Evolutionary conservation across 2,888 invertebrate species (phyloP).

Genomic region (Argyresthia goedartella): DNA sequence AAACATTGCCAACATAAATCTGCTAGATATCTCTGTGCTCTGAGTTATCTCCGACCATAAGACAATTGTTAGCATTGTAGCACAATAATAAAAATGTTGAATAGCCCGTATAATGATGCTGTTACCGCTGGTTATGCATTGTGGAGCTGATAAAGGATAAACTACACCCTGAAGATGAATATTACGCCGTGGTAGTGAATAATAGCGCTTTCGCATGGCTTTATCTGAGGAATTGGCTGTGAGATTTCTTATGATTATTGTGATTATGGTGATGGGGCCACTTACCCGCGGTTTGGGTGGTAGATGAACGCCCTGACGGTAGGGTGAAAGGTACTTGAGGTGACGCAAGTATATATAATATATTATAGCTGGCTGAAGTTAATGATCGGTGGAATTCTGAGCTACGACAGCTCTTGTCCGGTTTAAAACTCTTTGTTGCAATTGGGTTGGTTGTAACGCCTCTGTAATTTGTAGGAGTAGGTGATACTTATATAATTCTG

Average conservation of each 20-base stretch:
- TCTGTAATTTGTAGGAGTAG: too few species aligned
- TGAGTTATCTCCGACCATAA: conserved; percentile 62
- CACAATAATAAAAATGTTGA: conserved; percentile 72
- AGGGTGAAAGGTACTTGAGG: too few species aligned
- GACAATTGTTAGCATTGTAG: conserved; percentile 53
- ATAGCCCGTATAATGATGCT: conserved; percentile 68
- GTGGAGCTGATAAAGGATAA: conserved; percentile 66
- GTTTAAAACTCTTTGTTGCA: too few species aligned
- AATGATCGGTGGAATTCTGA: too few species aligned
- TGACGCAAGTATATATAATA: too few species aligned
- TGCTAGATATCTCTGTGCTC: conserved; percentile 53
- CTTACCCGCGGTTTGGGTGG: not conserved
- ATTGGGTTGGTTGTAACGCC: too few species aligned
- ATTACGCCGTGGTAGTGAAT: conserved; percentile 21
- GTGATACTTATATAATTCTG: too few species aligned
- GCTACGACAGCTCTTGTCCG: too few species aligned
- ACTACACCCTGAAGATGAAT: conserved; percentile 65
- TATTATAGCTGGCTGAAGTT: too few species aligned
- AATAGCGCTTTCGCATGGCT: conserved; percentile 16
- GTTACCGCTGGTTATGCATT: conserved; percentile 61
- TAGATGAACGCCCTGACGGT: not conserved
- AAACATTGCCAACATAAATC: conserved; percentile 70
- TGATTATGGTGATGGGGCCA: not conserved
- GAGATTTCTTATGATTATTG: conserved; percentile 11
- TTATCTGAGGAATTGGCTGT: conserved; percentile 12